Percentiles rank a stretch among this genome's conserved stretches.
These are phyloP conservation scores for Urechis unicinctus DNA, from an alignment of 2,888 invertebrate genomes.

Conservation along the genomic window DNA sequence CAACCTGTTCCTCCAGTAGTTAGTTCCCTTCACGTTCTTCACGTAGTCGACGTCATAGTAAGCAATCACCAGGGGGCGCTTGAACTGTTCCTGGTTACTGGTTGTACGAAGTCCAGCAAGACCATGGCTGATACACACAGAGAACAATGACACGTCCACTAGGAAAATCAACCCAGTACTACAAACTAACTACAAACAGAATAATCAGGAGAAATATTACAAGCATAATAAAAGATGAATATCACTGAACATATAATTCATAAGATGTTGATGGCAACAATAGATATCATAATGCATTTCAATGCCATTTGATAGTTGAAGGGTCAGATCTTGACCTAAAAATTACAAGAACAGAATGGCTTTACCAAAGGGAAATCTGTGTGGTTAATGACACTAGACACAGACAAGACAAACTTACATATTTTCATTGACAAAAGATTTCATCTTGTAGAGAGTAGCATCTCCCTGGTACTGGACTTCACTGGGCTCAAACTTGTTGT, in stretches of 20 bases:
- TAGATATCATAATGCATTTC: too few relatives aligned
- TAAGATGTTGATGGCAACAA: too few relatives aligned
- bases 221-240: too few relatives aligned
- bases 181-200: too few relatives aligned
- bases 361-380: too few relatives aligned
- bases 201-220: too few relatives aligned
- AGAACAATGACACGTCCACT: too few relatives aligned
- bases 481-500: slow-evolving; percentile 87
- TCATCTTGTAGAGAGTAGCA: slow-evolving; percentile 60
- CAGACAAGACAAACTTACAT: slow-evolving; percentile 64
- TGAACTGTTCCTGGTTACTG: slow-evolving; percentile 78
- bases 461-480: slow-evolving; percentile 70
- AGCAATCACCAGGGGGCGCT: slow-evolving; percentile 80
- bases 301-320: too few relatives aligned
- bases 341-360: not conserved
- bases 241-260: too few relatives aligned
- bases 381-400: too few relatives aligned
- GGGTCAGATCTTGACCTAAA: not conserved
- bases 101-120: slow-evolving; percentile 83
- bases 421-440: slow-evolving; percentile 76
- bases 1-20: slow-evolving; percentile 76
- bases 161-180: too few relatives aligned
- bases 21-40: slow-evolving; percentile 90
- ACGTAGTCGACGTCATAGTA: slow-evolving; percentile 92
- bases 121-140: slow-evolving; percentile 69